Evolutionary conservation across 2,888 invertebrate species (phyloP), one percentile per base, ranked within the genome.

Genomic region (Chaitophorus viminalis): DNA sequence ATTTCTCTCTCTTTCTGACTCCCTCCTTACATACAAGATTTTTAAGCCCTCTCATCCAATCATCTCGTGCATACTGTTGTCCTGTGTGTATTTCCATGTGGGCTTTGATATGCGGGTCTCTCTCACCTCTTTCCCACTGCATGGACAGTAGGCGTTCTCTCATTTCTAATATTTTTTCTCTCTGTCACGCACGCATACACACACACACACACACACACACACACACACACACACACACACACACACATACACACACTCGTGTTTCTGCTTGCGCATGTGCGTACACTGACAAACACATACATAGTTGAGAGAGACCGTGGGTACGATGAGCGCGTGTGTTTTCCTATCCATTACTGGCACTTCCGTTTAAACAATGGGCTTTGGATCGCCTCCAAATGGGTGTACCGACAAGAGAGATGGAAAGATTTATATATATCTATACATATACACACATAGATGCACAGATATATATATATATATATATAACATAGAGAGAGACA

Each of bases 341-440:
- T 86, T 86, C 86, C 86, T 86, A 86, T 86, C 86, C 86, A 79
- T 87, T 79, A 87, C 79, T 74, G 72, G 79, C 86, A 79, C 79
- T 79, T 79, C 79, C 86, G 86, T 87, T 79, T 81, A 74, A 79
- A 87, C 86, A 79, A 87, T 79, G 86, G 74, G 74, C 72, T 74
- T 77, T 87, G 86, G 86, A 79, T 87, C 36, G 72, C 72, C 36
- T 87, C 86, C 79, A 79, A 79, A 87, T 33, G 68, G 78, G 78
- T 72, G 60, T 74, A 52, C 60, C n/a, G 39, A 29, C 65, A 31
- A 14, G 75, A 39, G 39, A 36, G 74, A 74, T 25, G 4, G 36
- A 25, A 68, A 68, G 25, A 68, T 17, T 17, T 29, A 29, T 29
- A 17, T 29, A 17, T 70, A 29, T 14, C 14, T 70, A 2, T 68